Evolutionary conservation across 2,888 invertebrate genomes (phyloP).

Genomic region (Dione vanillae): DNA sequence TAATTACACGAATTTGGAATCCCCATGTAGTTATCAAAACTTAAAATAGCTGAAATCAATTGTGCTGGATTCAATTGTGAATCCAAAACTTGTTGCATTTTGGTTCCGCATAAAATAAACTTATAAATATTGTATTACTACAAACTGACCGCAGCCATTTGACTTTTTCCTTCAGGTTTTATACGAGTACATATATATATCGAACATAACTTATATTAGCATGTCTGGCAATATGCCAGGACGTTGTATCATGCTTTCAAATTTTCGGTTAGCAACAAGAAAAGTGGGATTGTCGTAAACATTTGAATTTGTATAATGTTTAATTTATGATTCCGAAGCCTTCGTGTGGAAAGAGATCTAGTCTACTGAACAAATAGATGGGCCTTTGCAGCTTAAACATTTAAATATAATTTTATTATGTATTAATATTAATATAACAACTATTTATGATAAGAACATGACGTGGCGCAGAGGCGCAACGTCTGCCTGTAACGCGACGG

Average conservation of each 20-base stretch:
- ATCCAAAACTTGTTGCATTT: background rate
- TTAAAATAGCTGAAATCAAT: background rate
- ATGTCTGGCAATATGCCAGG: constrained; percentile 49
- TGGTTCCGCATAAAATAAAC: background rate
- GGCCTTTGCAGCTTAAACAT: background rate
- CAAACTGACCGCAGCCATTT: background rate
- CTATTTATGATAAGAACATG: too few species aligned
- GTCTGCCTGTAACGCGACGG: too few species aligned
- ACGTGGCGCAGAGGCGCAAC: too few species aligned
- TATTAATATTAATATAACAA: too few species aligned
- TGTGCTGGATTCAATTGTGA: background rate
- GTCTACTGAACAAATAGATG: background rate
- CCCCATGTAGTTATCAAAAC: too few species aligned
- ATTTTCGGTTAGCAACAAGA: constrained; percentile 47
- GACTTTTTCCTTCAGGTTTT: constrained; percentile 13
- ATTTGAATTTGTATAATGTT: constrained; percentile 9
- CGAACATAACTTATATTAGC: constrained; percentile 36
- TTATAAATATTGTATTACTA: background rate
- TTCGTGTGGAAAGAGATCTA: background rate
- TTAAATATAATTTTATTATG: too few species aligned
- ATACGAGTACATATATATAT: background rate
- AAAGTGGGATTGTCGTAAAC: constrained; percentile 35
- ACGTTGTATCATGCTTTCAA: constrained; percentile 47
- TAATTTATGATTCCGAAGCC: background rate
- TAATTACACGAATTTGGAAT: too few species aligned